Evolutionary conservation across 2,113 vertebrate species (phyloP), one percentile per base, ranked within the genome.

Genomic region (Verasper variegatus): DNA sequence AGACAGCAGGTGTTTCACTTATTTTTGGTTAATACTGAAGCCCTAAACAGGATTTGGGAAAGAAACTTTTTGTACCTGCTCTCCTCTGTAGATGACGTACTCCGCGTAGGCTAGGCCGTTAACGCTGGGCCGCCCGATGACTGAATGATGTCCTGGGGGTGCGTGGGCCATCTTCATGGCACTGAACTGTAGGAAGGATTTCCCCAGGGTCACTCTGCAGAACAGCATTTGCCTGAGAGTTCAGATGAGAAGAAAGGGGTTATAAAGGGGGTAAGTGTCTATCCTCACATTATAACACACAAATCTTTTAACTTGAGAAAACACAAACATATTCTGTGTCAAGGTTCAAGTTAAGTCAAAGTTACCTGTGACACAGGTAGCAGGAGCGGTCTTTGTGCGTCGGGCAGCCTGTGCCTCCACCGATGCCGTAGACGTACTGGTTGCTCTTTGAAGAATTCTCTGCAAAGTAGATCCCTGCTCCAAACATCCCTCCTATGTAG

Each of bases 91-190:
- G 94, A 99, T 99, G 68, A 99, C 98, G 1, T 99, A 99, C n/a
- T 99, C 98, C 0, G 98, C 98, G 0, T 99, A 99, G 0, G 98
- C 98, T 27, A 99, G 94, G 27, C 98, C 98, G 1, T 99, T 99
- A 37, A 99, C 98, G 0, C 98, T 99, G 15, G 98, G 98, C 57
- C 98, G 93, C 60, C 98, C 98, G 0, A 99, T 99, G 15, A 99
- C 98, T 0, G 98, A 99, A 85, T 99, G 98, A 90, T 99, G 98
- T 14, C 98, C 98, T 0, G 98, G 98, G 1, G 98, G 98, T 2
- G 98, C 97, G 0, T 99, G 98, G 65, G 98, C 98, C 98, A 99
- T 99, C 89, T 99, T 99, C 98, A 99, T 99, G 73, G 98, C 98
- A 91, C 98, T 99, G 94, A 99, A 99, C 86, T 99, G 98, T 71